A percentile compares a stretch with the other conserved stretches of the same genome.
These are phyloP conservation scores for Enteromius fasciolatus DNA, from an alignment of 2,797 vertebrate species.

Conservation along the genomic window DNA sequence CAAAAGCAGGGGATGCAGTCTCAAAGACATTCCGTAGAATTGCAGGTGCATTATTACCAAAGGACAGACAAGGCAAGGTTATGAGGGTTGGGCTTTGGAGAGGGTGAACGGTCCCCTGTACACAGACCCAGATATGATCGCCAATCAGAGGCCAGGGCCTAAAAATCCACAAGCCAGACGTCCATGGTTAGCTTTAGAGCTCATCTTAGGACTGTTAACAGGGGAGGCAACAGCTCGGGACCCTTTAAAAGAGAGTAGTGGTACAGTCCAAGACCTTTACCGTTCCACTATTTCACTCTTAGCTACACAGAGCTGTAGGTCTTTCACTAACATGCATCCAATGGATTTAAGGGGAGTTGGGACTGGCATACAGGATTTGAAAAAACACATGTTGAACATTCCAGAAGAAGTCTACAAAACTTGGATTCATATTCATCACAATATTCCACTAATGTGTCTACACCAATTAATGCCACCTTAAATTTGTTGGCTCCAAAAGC, in stretches of 20 bases:
- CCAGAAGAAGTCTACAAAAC: constrained; percentile 67
- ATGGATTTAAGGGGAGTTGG: constrained; percentile 68
- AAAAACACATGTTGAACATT: constrained; percentile 63
- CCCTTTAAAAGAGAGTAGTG: constrained; percentile 76
- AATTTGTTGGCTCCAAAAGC: constrained; percentile 1
- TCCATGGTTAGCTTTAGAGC: constrained; percentile 14
- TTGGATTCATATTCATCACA: constrained; percentile 65
- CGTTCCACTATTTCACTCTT: constrained; percentile 67
- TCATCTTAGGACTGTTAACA: constrained; percentile 77
- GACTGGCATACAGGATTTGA: constrained; percentile 69
- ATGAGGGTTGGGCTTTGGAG: constrained; percentile 65
- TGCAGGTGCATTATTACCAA: constrained; percentile 79
- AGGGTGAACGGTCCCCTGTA: constrained; percentile 75
- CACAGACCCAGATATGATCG: constrained; percentile 75
- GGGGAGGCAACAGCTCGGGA: constrained; percentile 74
- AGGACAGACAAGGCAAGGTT: constrained; percentile 64
- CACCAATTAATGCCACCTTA: constrained; percentile 44
- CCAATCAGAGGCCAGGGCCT: constrained; percentile 22
- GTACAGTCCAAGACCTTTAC: constrained; percentile 71
- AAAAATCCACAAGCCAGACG: background rate
- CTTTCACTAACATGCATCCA: constrained; percentile 79
- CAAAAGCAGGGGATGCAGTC: constrained; percentile 80
- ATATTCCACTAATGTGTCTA: constrained; percentile 73
- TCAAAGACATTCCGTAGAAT: constrained; percentile 83
- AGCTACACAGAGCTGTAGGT: constrained; percentile 77